phyloP scores from a whole-genome alignment of 2,888 invertebrate genomes.

The Mythimna ferrago region DNA sequence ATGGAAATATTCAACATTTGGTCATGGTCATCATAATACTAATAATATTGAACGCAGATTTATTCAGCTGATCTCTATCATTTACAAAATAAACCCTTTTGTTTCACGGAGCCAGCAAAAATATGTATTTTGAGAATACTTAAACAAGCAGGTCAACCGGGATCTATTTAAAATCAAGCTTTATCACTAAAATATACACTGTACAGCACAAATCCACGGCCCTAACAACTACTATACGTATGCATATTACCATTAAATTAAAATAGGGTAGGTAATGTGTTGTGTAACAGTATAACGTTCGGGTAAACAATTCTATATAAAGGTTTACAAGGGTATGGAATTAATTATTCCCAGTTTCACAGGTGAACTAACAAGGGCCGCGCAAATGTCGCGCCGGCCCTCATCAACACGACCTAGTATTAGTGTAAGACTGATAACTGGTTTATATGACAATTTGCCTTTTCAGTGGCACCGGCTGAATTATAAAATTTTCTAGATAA shows the following conservation, averaged over 20 bases:
- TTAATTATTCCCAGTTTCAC: conserved; percentile 75
- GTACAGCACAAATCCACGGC: conserved; percentile 50
- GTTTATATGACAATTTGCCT: conserved; percentile 66
- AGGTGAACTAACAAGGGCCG: conserved; percentile 75
- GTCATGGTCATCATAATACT: background rate
- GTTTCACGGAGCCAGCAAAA: background rate
- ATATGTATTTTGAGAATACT: too few species aligned
- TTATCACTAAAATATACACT: conserved; percentile 34
- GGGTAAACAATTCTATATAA: conserved; percentile 66
- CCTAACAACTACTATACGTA: conserved; percentile 47
- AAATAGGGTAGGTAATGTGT: conserved; percentile 66
- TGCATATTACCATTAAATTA: conserved; percentile 61
- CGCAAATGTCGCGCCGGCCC: conserved; percentile 63
- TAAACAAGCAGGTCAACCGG: conserved; percentile 21
- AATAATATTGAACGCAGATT: background rate
- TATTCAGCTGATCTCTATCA: background rate
- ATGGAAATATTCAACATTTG: background rate
- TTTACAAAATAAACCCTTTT: background rate
- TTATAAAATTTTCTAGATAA: conserved; percentile 58
- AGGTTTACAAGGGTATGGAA: conserved; percentile 69
- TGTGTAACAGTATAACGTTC: conserved; percentile 65
- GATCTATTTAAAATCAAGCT: conserved; percentile 26
- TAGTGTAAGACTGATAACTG: conserved; percentile 71
- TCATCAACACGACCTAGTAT: conserved; percentile 68
- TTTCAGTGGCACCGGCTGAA: conserved; percentile 54